Evolutionary conservation across 2,888 invertebrate genomes (phyloP), one percentile per base, ranked within the genome.

Genomic region (Hemithea aestivaria): DNA sequence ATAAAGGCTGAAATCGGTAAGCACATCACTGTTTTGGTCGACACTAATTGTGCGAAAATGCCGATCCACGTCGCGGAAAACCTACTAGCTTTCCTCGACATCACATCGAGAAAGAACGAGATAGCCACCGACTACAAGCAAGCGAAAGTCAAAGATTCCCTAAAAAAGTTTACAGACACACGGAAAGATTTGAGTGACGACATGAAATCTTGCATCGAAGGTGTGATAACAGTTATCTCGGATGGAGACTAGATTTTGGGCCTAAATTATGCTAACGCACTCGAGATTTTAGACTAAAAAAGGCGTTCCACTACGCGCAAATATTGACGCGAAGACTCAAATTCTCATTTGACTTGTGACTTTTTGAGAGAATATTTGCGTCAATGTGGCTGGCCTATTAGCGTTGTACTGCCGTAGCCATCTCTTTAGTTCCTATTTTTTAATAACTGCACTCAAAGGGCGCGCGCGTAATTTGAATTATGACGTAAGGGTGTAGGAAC

Each of bases 1-100:
- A 57, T 89, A 40, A 73, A 82, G 47, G 77, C 88, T 1, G 85
- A 89, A 58, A 80, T 91, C 49, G 89, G 88, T 44, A 83, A 81
- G 56, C 87, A 84, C 48, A 51, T 90, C 1, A 69, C 74, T 0
- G 82, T 78, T 8, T 68, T 90, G 22, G 66, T 89, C 1, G 83
- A 88, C 12, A 82, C 87, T 0, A 87, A 84, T 43, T 76, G 77
- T 43, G 75, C 75, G 0, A 85, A 81, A 54, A 73, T 89, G 66
- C 87, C 89, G 0, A 48, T 75, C 1, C 83, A 88, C 37, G 84
- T 89, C 1, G 76, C 88, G 0, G 81, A 85, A 50, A 90, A 90
- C 57, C 61, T 89, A 3, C 45, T 88, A 0, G 80, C 88, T 1
- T 80, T 90, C 30, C 58, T 88, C 1, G 78, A 85, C 27, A 74